Evolutionary conservation across 2,888 invertebrate genomes (phyloP).

Genomic region (Cataglyphis cursor): DNA sequence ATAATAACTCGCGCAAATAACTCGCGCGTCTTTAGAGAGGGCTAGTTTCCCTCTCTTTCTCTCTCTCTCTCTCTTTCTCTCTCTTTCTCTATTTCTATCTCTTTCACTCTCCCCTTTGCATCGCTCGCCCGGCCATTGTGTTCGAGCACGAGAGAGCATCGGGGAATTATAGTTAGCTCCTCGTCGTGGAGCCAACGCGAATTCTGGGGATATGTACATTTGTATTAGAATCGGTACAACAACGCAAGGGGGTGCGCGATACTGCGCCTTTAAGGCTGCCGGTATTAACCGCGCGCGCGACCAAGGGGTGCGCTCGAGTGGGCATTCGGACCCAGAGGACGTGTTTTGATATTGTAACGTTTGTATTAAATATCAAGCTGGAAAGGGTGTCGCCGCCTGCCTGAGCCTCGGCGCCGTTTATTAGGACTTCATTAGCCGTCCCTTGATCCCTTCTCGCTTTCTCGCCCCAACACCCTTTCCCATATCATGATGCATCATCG

Average conservation of each 20-base stretch:
- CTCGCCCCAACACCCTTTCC: conserved; percentile 22
- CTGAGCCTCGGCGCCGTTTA: conserved; percentile 62
- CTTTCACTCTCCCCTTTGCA: conserved; percentile 4
- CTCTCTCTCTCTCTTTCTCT: neutral
- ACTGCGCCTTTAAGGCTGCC: conserved; percentile 38
- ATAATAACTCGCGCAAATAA: conserved; percentile 82
- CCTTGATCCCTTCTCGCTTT: conserved; percentile 48
- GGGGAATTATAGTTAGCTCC: conserved; percentile 48
- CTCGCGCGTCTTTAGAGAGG: conserved; percentile 59
- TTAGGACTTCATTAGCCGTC: conserved; percentile 70
- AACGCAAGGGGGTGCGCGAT: conserved; percentile 24
- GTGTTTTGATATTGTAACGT: conserved; percentile 83
- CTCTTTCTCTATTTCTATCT: conserved; percentile 9
- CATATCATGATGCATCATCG: conserved; percentile 25
- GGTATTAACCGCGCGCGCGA: conserved; percentile 60
- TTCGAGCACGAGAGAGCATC: conserved; percentile 29
- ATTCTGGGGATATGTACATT: conserved; percentile 6
- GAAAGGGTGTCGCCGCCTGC: conserved; percentile 64
- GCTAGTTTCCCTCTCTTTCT: conserved; percentile 56
- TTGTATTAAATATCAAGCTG: conserved; percentile 82
- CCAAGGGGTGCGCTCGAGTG: conserved; percentile 76
- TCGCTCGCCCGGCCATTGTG: conserved; percentile 51
- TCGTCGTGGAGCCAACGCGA: conserved; percentile 8
- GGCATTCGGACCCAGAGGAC: conserved; percentile 71
- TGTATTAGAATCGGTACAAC: conserved; percentile 24